These are phyloP conservation scores for Mus caroli DNA, from an alignment of 2,797 vertebrate genomes.

Conservation along the genomic window DNA sequence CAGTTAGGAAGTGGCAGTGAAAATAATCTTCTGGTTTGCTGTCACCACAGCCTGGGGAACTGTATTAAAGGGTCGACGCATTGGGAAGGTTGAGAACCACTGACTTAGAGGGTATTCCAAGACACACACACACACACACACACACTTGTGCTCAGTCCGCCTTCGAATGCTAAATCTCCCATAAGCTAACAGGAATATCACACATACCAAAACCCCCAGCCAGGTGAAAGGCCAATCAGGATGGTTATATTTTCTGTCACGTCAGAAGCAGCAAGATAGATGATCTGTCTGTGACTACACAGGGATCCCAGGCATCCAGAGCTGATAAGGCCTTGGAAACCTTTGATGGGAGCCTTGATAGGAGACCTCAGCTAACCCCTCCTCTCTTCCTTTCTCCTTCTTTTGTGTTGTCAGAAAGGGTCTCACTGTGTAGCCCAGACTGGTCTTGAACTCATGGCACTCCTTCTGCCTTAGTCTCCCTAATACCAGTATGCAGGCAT, in stretches of 20 bases:
- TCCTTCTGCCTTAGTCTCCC: neutral
- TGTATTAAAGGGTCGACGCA: no score
- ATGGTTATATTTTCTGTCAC: conserved; percentile 43
- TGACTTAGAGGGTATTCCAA: no score
- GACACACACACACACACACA: no score
- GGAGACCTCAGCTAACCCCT: neutral
- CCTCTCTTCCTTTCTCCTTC: neutral
- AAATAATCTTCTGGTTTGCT: no score
- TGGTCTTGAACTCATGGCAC: neutral
- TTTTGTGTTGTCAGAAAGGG: neutral
- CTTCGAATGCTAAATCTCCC: conserved; percentile 42
- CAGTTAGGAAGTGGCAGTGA: no score
- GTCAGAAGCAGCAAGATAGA: conserved; percentile 38
- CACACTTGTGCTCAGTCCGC: neutral
- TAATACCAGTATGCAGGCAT: neutral
- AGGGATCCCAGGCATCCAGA: conserved; percentile 61
- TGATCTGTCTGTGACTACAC: neutral
- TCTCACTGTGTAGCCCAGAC: neutral
- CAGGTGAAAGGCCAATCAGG: conserved; percentile 57
- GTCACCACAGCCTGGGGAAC: no score
- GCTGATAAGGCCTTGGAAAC: conserved; percentile 74
- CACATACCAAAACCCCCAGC: conserved; percentile 62
- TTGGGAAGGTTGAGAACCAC: no score
- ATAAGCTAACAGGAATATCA: conserved; percentile 15
- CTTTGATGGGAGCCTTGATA: conserved; percentile 70